These are phyloP conservation scores for Mirza zaza DNA, from an alignment of 2,113 vertebrate species.

Conservation along the genomic window DNA sequence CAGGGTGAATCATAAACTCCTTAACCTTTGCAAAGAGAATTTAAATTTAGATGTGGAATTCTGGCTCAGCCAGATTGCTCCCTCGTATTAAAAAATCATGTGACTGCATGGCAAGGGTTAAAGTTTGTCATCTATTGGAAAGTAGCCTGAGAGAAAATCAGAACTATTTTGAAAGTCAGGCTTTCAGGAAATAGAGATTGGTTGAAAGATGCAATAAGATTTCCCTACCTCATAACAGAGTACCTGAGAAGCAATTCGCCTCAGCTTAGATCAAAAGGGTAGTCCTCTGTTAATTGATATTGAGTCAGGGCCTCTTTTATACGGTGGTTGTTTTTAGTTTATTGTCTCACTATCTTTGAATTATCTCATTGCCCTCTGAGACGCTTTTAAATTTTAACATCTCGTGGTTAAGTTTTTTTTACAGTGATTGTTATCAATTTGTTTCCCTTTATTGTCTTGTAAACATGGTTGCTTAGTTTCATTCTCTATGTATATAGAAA, in stretches of 20 bases:
- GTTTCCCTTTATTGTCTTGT: constrained; percentile 45
- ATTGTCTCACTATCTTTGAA: constrained; percentile 37
- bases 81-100: neutral
- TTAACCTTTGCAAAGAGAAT: constrained; percentile 37
- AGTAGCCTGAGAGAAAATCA: neutral
- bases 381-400: constrained; percentile 43
- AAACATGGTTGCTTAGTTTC: constrained; percentile 45
- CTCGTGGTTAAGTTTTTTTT: constrained; percentile 19
- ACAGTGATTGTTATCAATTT: constrained; percentile 48
- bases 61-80: neutral
- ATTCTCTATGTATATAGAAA: neutral
- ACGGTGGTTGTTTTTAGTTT: constrained; percentile 29
- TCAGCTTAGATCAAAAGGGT: neutral
- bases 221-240: neutral
- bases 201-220: neutral
- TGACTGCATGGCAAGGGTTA: neutral
- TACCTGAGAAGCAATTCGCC: neutral
- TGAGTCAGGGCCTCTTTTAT: neutral
- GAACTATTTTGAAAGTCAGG: constrained; percentile 29
- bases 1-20: neutral
- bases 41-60: constrained; percentile 40
- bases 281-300: neutral
- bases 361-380: constrained; percentile 17
- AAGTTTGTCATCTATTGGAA: neutral
- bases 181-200: constrained; percentile 42